Evolutionary conservation across 2,797 vertebrate genomes (phyloP).

Genomic region (Tragopan temminckii): DNA sequence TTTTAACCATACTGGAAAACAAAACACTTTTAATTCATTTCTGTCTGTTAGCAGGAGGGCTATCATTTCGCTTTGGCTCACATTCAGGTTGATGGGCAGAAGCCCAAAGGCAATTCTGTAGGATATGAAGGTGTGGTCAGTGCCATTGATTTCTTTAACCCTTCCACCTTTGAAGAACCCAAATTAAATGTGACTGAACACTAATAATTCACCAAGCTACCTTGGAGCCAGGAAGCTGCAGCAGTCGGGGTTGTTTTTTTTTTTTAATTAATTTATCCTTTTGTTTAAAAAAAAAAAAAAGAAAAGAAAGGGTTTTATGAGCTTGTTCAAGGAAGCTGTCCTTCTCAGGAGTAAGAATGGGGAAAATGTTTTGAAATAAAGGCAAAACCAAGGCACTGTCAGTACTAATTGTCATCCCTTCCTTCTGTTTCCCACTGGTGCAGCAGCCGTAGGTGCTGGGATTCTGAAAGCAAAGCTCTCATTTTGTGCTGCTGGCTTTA

Average conservation of each 20-base stretch:
- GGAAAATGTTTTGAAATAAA: neutral
- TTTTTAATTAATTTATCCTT: neutral
- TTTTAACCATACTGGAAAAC: neutral
- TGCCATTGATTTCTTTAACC: neutral
- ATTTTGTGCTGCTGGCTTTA: neutral
- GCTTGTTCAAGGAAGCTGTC: neutral
- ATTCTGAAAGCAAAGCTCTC: neutral
- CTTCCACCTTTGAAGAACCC: neutral
- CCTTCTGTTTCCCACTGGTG: accelerated
- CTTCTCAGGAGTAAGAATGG: neutral
- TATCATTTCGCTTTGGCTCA: neutral
- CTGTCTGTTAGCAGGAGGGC: neutral
- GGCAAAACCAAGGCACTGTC: neutral
- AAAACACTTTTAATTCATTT: neutral
- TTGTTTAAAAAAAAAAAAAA: too few species aligned
- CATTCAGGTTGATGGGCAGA: neutral
- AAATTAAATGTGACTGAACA: neutral
- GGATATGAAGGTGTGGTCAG: neutral
- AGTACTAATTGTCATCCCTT: neutral
- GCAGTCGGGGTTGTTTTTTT: neutral
- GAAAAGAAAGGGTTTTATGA: neutral
- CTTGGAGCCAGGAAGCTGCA: neutral
- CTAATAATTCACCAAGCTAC: neutral
- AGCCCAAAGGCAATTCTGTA: neutral
- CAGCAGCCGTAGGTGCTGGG: neutral